Conservation (phyloP, 1,140 invertebrate genomes). For the Ceratina calcarata region DNA sequence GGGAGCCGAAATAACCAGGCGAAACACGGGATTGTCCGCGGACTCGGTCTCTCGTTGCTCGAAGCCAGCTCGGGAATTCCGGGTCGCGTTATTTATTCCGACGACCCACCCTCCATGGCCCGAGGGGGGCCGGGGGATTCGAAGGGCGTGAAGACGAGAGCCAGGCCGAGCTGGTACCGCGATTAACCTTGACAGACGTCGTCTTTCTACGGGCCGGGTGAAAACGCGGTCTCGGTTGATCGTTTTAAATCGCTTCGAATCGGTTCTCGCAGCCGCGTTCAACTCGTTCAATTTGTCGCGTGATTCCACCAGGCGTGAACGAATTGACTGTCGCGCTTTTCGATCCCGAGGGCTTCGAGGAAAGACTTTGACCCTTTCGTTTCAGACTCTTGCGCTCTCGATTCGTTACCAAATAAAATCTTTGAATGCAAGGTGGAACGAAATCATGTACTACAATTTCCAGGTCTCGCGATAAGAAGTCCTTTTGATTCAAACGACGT, state of each 20-base stretch:
- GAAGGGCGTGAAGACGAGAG: too few relatives aligned
- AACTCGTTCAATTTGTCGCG: background rate
- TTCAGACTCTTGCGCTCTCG: background rate
- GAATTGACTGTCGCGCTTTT: too few relatives aligned
- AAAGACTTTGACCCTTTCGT: background rate
- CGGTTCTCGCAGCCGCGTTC: slow-evolving; percentile 9
- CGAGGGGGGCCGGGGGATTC: too few relatives aligned
- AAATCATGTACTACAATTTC: background rate
- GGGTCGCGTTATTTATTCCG: slow-evolving; percentile 44
- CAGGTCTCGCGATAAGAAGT: too few relatives aligned
- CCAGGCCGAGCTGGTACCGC: background rate
- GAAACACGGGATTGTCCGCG: slow-evolving; percentile 58
- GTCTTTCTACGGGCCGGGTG: background rate
- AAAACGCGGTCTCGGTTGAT: slow-evolving; percentile 34
- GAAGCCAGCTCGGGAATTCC: slow-evolving; percentile 46
- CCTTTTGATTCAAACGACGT: background rate
- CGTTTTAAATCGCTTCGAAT: slow-evolving; percentile 26
- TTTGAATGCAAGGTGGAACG: background rate
- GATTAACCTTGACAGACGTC: slow-evolving; percentile 40
- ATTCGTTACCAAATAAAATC: background rate
- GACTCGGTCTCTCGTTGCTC: slow-evolving; percentile 41
- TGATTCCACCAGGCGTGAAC: background rate
- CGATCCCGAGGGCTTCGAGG: too few relatives aligned
- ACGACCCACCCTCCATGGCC: background rate
- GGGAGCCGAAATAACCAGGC: slow-evolving; percentile 65